A percentile compares a stretch with the other conserved stretches of the same genome.
Conservation (phyloP, 2,797 vertebrate genomes). For the Notamacropus eugenii region DNA sequence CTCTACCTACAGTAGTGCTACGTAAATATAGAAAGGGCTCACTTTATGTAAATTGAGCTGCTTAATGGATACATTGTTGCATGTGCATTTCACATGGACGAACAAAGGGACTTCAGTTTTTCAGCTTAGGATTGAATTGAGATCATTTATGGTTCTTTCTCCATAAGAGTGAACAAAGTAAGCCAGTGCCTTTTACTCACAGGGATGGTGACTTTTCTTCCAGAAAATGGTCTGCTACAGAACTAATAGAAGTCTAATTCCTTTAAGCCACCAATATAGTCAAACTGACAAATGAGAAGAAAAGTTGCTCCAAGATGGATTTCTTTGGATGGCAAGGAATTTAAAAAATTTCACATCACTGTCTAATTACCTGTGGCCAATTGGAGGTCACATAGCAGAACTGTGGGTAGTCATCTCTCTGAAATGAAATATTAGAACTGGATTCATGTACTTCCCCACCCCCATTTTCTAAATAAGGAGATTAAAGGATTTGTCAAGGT, state of each 20-base stretch:
- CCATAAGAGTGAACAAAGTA: neutral
- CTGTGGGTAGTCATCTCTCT: neutral
- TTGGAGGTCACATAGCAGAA: neutral
- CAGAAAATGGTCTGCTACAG: neutral
- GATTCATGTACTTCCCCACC: neutral
- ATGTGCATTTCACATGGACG: neutral
- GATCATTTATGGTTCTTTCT: neutral
- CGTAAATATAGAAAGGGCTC: neutral
- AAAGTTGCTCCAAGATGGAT: neutral
- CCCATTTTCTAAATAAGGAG: neutral
- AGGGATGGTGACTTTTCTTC: neutral
- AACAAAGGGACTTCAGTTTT: neutral
- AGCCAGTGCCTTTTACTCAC: neutral
- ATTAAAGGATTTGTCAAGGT: neutral
- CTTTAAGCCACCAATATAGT: neutral
- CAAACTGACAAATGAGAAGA: neutral
- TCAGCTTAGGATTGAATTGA: neutral
- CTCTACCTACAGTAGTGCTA: neutral
- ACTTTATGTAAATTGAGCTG: neutral
- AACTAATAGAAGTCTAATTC: neutral
- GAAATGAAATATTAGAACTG: neutral
- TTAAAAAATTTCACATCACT: neutral
- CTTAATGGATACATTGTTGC: neutral
- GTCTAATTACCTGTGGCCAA: neutral
- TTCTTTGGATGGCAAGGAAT: neutral